Evolutionary conservation across 2,888 invertebrate species (phyloP).

Genomic region (Ellobium chinense): DNA sequence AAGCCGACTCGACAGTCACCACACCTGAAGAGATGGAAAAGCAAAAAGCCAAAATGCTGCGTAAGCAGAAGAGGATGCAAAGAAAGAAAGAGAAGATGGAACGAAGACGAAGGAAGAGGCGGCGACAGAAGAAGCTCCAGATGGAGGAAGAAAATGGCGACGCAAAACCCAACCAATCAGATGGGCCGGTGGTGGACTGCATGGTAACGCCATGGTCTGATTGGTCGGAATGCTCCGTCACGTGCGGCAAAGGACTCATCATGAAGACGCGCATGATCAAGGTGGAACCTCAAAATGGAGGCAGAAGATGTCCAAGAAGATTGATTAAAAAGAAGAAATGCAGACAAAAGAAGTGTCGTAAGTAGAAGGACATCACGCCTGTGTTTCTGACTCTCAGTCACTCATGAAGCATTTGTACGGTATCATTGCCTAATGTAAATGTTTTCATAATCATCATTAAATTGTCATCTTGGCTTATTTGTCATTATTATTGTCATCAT

Average conservation of each 20-base stretch:
- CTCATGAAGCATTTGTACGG: too few species aligned
- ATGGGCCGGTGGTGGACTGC: slow-evolving; percentile 64
- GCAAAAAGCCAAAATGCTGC: slow-evolving; percentile 32
- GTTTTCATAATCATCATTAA: too few species aligned
- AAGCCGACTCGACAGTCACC: neutral
- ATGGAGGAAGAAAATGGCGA: neutral
- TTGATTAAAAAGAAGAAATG: slow-evolving; percentile 68
- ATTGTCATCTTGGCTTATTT: too few species aligned
- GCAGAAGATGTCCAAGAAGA: slow-evolving; percentile 72
- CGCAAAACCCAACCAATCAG: neutral
- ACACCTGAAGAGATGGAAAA: neutral
- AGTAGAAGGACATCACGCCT: slow-evolving; percentile 53
- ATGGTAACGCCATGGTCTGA: slow-evolving; percentile 72
- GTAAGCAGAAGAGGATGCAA: slow-evolving; percentile 49
- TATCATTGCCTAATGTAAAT: too few species aligned
- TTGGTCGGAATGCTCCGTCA: slow-evolving; percentile 74
- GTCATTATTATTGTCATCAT: too few species aligned
- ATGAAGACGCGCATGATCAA: slow-evolving; percentile 70
- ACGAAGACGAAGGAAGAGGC: slow-evolving; percentile 46
- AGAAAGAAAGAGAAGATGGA: slow-evolving; percentile 57
- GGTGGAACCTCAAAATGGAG: slow-evolving; percentile 68
- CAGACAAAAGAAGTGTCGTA: slow-evolving; percentile 69
- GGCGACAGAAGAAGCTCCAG: slow-evolving; percentile 51
- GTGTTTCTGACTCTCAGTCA: neutral
- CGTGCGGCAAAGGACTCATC: slow-evolving; percentile 65